Evolutionary conservation across 2,113 vertebrate genomes (phyloP).

Genomic region (Pachycephala philippinensis): DNA sequence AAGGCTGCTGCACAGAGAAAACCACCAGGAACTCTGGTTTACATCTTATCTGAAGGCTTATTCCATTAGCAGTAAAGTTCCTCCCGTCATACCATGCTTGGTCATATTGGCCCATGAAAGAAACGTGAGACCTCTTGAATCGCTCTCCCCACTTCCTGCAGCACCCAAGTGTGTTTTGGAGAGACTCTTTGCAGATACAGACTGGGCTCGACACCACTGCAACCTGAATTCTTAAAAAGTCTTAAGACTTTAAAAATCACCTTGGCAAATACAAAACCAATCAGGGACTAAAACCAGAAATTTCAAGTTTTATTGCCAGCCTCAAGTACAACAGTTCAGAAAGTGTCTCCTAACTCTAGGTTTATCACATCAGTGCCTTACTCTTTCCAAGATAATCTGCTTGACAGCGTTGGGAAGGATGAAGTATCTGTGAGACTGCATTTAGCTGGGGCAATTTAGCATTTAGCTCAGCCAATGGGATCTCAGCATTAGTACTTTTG

Average conservation of each 20-base stretch:
- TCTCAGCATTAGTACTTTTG: background rate
- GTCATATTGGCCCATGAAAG: background rate
- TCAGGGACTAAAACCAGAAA: background rate
- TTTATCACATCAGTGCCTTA: background rate
- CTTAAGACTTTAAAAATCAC: background rate
- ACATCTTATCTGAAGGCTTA: constrained; percentile 15
- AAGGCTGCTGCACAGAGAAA: background rate
- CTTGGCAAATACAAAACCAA: background rate
- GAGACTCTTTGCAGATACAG: background rate
- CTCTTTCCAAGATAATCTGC: background rate
- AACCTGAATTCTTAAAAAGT: background rate
- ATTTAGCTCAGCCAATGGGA: background rate
- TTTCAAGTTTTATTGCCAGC: background rate
- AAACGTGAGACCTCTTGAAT: background rate
- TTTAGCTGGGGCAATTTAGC: background rate
- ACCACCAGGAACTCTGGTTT: constrained; percentile 14
- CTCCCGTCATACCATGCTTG: constrained; percentile 12
- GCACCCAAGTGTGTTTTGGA: background rate
- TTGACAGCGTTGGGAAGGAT: background rate
- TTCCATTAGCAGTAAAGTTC: background rate
- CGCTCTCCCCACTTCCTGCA: background rate
- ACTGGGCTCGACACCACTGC: background rate
- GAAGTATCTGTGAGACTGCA: background rate
- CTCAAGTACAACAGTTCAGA: background rate
- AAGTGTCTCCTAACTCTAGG: background rate